phyloP scores from a whole-genome alignment of 64 coral and sea anemone species.

The Astreopora myriophthalma region DNA sequence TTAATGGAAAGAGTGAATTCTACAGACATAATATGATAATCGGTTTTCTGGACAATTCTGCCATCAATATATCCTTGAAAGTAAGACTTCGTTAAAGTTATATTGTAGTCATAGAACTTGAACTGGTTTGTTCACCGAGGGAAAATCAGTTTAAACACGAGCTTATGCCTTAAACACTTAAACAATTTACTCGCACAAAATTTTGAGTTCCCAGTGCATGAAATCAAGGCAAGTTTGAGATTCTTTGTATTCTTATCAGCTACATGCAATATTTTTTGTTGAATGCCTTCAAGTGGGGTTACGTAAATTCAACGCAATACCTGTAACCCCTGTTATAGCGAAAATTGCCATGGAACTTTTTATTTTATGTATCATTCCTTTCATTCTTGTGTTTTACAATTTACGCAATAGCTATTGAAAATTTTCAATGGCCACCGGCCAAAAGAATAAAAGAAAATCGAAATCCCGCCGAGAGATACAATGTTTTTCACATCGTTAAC shows the following conservation, averaged over 20 bases:
- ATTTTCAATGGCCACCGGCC: not conserved
- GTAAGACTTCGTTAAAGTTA: not conserved
- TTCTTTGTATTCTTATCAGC: not conserved
- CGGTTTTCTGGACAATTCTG: not conserved
- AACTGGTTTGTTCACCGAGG: not conserved
- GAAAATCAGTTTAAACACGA: too few relatives aligned
- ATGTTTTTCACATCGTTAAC: not conserved
- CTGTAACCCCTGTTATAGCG: not conserved
- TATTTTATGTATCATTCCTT: not conserved
- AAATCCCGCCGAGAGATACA: conserved; percentile 26
- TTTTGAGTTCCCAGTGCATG: not conserved
- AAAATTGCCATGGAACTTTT: not conserved
- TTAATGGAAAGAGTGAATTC: conserved; percentile 4
- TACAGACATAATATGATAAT: not conserved
- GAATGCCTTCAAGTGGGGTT: not conserved
- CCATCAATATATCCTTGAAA: not conserved
- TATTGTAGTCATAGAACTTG: not conserved
- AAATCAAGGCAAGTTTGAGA: not conserved
- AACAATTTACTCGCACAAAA: not conserved
- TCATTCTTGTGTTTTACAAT: not conserved
- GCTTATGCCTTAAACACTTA: too few relatives aligned
- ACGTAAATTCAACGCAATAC: not conserved
- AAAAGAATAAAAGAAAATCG: not conserved
- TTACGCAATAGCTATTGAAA: not conserved
- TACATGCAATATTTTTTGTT: not conserved